These are phyloP conservation scores for Leucophora obtusa DNA, from an alignment of 2,888 invertebrate genomes.

Conservation along the genomic window DNA sequence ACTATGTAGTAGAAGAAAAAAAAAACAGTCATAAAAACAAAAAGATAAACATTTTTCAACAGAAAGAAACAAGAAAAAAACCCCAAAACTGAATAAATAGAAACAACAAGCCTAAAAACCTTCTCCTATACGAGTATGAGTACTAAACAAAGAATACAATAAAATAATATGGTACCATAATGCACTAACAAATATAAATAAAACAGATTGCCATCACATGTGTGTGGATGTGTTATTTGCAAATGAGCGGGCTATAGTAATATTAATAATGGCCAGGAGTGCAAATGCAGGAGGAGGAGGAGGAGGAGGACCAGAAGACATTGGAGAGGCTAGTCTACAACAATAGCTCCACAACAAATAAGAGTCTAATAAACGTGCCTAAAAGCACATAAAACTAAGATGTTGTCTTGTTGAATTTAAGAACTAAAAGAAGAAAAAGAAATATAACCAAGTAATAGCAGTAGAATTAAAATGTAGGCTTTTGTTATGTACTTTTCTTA, in stretches of 20 bases:
- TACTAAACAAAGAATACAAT: neutral
- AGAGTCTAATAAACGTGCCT: conserved; percentile 52
- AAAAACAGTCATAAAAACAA: conserved; percentile 48
- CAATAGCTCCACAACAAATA: conserved; percentile 27
- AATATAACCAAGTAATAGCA: neutral
- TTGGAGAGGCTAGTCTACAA: neutral
- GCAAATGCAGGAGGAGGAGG: neutral
- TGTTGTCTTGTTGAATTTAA: conserved; percentile 36
- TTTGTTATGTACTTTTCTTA: conserved; percentile 21
- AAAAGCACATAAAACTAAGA: conserved; percentile 54
- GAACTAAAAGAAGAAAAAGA: conserved; percentile 29
- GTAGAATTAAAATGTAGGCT: neutral
- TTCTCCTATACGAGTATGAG: neutral
- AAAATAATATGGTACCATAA: conserved; percentile 20
- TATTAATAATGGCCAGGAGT: neutral
- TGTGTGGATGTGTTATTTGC: neutral
- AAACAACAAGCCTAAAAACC: conserved; percentile 43
- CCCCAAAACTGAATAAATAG: neutral
- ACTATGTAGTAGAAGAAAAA: neutral
- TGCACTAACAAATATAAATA: conserved; percentile 25
- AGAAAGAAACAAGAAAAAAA: conserved; percentile 17
- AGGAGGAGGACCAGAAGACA: neutral
- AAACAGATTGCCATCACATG: conserved; percentile 26
- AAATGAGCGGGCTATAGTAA: neutral
- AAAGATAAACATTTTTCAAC: conserved; percentile 45